phyloP scores from a whole-genome alignment of 2,113 vertebrate species.

The Centropus bengalensis region DNA sequence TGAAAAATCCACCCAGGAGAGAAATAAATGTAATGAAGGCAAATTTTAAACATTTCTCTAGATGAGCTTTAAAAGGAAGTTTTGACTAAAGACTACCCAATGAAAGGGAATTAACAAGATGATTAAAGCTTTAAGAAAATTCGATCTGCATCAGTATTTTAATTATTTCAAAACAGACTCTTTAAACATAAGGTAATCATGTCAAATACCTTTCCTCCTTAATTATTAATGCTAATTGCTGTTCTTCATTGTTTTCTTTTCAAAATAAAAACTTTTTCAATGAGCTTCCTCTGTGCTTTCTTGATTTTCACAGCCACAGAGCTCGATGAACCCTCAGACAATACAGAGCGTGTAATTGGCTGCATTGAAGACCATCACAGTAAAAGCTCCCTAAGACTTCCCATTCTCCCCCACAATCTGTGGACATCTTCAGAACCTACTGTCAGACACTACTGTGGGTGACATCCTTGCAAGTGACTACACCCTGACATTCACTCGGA shows the following conservation, averaged over 20 bases:
- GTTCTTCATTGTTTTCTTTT: not conserved
- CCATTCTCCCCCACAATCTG: not conserved
- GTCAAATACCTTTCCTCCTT: not conserved
- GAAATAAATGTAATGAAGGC: not conserved
- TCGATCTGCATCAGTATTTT: not conserved
- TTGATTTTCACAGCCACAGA: not conserved
- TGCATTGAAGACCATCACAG: not conserved
- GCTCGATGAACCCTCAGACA: not conserved
- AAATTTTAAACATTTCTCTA: conserved; percentile 14
- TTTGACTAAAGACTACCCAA: conserved; percentile 58
- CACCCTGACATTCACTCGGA: not conserved
- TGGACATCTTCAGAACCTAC: not conserved
- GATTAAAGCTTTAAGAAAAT: conserved; percentile 41
- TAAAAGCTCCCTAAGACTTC: not conserved
- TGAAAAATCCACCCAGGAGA: not conserved
- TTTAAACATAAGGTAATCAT: conserved; percentile 1
- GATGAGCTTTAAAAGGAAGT: conserved; percentile 38
- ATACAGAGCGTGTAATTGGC: not conserved
- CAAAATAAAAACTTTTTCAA: not conserved
- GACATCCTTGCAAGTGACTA: not conserved
- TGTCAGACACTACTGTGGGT: not conserved
- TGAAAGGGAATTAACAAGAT: conserved; percentile 62
- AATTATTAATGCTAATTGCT: conserved; percentile 14
- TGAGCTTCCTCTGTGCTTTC: not conserved
- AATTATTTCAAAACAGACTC: not conserved